Conservation (phyloP, 2,797 vertebrate genomes). For the Eleutherodactylus coqui region DNA sequence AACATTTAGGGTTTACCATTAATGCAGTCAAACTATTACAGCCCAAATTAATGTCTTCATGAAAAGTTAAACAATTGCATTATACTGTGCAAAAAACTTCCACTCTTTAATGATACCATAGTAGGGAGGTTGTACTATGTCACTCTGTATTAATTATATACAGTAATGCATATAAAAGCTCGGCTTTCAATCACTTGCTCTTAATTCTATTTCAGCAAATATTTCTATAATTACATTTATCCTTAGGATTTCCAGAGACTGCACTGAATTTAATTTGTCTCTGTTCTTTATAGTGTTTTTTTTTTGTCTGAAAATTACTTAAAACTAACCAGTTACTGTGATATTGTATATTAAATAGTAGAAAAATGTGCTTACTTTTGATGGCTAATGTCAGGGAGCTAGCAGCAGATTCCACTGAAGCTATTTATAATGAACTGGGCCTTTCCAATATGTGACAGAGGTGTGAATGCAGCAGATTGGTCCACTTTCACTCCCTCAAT, state of each 20-base stretch:
- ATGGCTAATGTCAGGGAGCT: neutral
- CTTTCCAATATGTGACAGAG: no score
- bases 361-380: neutral
- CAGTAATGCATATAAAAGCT: conserved; percentile 10
- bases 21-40: neutral
- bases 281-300: neutral
- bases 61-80: neutral
- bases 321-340: neutral
- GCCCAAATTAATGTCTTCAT: neutral
- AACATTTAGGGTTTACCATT: neutral
- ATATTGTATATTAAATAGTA: neutral
- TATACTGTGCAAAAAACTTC: neutral
- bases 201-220: neutral
- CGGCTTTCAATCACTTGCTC: neutral
- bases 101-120: neutral
- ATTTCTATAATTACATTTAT: conserved; percentile 5
- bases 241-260: neutral
- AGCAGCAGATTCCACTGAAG: no score
- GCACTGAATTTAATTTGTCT: neutral
- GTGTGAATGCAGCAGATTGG: no score
- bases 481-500: no score
- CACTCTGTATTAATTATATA: neutral
- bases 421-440: no score
- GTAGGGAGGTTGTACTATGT: neutral
- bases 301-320: neutral